These are phyloP conservation scores for Cladorhizidae sp. DNA, from an alignment of 37 sponge, comb jelly and placozoan genomes.

Conservation along the genomic window DNA sequence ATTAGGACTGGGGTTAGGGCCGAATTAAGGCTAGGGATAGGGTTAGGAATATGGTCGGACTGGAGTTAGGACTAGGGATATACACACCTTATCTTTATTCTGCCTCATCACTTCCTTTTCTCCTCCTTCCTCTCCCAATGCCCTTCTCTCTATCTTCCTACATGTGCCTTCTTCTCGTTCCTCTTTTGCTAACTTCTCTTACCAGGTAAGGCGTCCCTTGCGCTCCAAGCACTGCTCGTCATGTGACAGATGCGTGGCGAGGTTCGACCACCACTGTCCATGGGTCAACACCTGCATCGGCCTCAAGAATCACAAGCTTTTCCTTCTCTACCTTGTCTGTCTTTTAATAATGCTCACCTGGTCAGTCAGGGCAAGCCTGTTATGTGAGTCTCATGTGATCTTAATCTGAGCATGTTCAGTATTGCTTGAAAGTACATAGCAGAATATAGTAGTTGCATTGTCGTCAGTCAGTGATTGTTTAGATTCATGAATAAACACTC, in stretches of 20 bases:
- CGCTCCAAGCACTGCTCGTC: slow-evolving; percentile 95
- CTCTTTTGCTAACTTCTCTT: neutral
- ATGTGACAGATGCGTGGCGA: slow-evolving; percentile 91
- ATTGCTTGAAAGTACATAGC: no score
- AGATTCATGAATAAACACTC: neutral
- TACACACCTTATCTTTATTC: neutral
- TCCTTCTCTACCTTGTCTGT: slow-evolving; percentile 62
- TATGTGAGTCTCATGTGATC: slow-evolving; percentile 12
- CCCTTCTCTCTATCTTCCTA: neutral
- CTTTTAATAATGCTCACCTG: slow-evolving; percentile 64
- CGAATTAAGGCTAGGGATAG: no score
- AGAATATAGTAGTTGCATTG: no score
- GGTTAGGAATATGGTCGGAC: no score
- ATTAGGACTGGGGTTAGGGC: no score
- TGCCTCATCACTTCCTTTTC: neutral
- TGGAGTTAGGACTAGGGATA: no score
- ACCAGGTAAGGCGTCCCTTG: slow-evolving; percentile 79
- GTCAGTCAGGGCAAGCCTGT: slow-evolving; percentile 43
- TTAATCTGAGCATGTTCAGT: no score
- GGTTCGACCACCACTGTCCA: slow-evolving; percentile 97
- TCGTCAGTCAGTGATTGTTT: no score
- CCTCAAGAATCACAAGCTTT: slow-evolving; percentile 60
- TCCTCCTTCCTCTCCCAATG: neutral
- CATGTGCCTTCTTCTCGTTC: no score
- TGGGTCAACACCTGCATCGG: slow-evolving; percentile 95